Evolutionary conservation across 2,113 vertebrate genomes (phyloP).

Genomic region (Dermatemys mawii): DNA sequence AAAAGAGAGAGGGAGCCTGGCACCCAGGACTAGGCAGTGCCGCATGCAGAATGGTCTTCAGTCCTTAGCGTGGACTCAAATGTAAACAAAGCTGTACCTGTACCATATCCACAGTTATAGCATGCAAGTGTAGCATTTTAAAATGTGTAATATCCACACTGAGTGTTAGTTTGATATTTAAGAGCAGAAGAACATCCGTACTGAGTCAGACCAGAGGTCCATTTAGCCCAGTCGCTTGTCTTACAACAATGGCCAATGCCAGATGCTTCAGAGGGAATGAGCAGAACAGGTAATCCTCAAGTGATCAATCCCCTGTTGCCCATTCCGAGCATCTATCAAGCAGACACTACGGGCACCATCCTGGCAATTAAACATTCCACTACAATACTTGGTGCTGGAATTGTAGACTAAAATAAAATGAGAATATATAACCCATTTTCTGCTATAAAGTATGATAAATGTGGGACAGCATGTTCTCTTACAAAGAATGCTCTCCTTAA

Average conservation of each 20-base stretch:
- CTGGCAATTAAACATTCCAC: not conserved
- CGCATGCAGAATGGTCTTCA: not conserved
- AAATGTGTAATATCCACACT: not conserved
- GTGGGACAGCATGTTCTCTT: not conserved
- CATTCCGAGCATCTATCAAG: too few relatives aligned
- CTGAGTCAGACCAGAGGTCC: too few relatives aligned
- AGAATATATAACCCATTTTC: slow-evolving; percentile 5
- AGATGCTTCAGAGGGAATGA: too few relatives aligned
- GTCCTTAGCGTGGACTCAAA: accelerated
- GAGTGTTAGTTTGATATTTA: not conserved
- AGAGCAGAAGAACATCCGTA: too few relatives aligned
- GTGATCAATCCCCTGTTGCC: too few relatives aligned
- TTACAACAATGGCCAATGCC: too few relatives aligned
- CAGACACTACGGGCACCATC: too few relatives aligned
- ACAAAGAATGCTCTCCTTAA: not conserved
- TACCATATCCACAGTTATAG: not conserved
- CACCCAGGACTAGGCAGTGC: not conserved
- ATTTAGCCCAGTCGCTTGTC: too few relatives aligned
- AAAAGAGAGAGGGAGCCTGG: not conserved
- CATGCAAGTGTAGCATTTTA: not conserved
- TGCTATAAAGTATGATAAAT: not conserved
- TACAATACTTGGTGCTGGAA: not conserved
- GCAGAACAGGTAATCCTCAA: too few relatives aligned
- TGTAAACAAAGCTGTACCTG: not conserved
- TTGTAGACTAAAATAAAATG: not conserved